These are phyloP conservation scores for Mesorhabditis sp. DNA, from an alignment of 2,888 invertebrate species.

Conservation along the genomic window DNA sequence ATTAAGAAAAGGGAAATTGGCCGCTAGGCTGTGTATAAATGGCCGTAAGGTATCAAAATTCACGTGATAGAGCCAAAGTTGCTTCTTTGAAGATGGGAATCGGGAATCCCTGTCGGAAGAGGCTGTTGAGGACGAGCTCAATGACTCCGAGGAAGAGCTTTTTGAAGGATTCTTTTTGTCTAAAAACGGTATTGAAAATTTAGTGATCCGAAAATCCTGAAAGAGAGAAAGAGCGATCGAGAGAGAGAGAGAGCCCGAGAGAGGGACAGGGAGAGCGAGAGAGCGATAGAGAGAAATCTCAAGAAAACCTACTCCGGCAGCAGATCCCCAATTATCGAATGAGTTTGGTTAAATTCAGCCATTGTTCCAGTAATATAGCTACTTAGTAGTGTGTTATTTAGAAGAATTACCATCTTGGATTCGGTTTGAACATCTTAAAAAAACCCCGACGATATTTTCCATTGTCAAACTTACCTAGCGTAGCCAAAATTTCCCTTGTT, in stretches of 20 bases:
- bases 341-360: conserved; percentile 1
- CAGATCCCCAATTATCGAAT: neutral
- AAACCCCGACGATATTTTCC: no score
- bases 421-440: neutral
- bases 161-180: neutral
- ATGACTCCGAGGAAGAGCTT: neutral
- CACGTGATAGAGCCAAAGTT: neutral
- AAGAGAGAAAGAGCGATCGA: no score
- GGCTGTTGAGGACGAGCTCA: neutral
- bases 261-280: no score
- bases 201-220: neutral
- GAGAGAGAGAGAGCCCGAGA: no score
- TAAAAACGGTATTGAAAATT: neutral
- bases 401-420: neutral
- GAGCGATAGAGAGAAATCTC: neutral
- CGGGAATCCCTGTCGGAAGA: neutral
- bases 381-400: neutral
- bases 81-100: conserved; percentile 4
- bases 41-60: neutral
- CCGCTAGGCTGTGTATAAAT: neutral
- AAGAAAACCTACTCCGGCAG: neutral
- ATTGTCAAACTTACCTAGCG: neutral
- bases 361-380: neutral
- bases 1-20: no score
- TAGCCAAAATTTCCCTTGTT: neutral